Conservation (phyloP, 2,888 invertebrate species). For the Eledone cirrhosa region DNA sequence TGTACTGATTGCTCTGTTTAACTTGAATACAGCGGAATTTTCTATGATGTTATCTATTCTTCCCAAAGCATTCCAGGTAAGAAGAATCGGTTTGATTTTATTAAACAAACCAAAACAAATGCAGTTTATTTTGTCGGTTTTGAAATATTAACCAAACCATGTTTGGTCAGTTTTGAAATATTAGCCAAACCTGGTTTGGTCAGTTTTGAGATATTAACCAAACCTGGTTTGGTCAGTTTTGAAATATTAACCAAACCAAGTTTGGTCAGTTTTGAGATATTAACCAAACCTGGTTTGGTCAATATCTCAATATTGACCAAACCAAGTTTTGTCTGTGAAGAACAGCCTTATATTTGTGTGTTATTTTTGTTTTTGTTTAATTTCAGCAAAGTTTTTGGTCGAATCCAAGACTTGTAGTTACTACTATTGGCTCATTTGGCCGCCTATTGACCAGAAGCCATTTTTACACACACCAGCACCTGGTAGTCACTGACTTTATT, state of each 20-base stretch:
- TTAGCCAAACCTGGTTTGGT: too few relatives aligned
- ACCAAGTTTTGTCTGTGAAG: too few relatives aligned
- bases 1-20: constrained; percentile 84
- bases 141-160: too few relatives aligned
- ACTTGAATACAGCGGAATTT: constrained; percentile 89
- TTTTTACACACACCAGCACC: constrained; percentile 7
- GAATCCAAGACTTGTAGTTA: constrained; percentile 20
- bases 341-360: neutral
- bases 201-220: too few relatives aligned
- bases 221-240: too few relatives aligned
- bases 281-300: too few relatives aligned
- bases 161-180: too few relatives aligned
- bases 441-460: constrained; percentile 5
- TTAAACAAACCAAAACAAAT: neutral
- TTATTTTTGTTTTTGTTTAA: neutral
- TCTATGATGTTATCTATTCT: constrained; percentile 75
- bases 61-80: constrained; percentile 67
- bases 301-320: too few relatives aligned
- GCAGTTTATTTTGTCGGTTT: too few relatives aligned
- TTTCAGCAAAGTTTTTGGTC: constrained; percentile 28
- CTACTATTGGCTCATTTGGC: constrained; percentile 27
- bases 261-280: too few relatives aligned
- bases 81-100: constrained; percentile 13
- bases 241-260: neutral
- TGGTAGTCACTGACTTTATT: constrained; percentile 22